These are phyloP conservation scores for Esox lucius DNA, from an alignment of 2,797 vertebrate species.

Conservation along the genomic window DNA sequence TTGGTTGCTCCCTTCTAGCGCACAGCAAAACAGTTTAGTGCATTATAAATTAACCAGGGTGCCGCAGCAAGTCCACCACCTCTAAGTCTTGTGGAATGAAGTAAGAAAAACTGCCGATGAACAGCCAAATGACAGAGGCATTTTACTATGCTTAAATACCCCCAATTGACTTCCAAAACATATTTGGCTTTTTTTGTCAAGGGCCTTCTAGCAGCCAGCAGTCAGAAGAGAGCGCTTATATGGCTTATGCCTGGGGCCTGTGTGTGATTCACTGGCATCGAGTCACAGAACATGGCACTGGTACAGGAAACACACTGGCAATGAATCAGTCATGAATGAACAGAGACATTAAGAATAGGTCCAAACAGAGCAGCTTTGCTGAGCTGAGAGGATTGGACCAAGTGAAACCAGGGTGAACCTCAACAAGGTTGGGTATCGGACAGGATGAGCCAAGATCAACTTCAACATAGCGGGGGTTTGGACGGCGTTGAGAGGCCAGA, in stretches of 20 bases:
- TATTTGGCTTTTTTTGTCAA: no score
- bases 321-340: background rate
- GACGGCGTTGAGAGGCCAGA: no score
- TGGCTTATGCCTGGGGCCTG: background rate
- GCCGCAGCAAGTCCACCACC: no score
- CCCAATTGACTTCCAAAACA: background rate
- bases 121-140: no score
- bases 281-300: conserved; percentile 5
- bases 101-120: no score
- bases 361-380: conserved; percentile 9
- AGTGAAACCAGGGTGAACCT: conserved; percentile 21
- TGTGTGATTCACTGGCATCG: background rate
- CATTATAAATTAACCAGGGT: no score
- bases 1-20: no score
- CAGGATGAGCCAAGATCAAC: background rate
- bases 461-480: background rate
- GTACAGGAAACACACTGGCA: background rate
- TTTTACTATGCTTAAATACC: background rate
- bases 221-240: no score
- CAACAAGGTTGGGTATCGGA: conserved; percentile 12
- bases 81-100: no score
- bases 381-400: conserved; percentile 13
- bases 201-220: no score
- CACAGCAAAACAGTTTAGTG: no score
- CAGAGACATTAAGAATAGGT: background rate